A percentile compares a stretch with the other conserved stretches of the same genome.
Conservation (phyloP, 2,888 invertebrate genomes). For the Germaria angustata region DNA sequence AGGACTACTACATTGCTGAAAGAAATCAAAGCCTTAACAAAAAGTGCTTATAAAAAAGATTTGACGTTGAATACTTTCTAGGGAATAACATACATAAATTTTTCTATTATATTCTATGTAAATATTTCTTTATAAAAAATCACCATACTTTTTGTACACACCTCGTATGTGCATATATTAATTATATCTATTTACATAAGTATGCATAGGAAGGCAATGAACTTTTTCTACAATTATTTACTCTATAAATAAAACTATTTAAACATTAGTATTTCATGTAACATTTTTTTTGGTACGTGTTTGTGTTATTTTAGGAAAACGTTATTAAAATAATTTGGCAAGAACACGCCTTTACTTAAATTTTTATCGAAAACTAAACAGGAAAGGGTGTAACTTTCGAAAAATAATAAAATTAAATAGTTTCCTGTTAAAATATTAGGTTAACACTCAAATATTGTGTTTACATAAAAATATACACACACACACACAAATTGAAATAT, state of each 20-base stretch:
- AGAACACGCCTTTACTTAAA: constrained; percentile 50
- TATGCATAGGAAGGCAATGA: constrained; percentile 20
- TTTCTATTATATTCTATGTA: no score
- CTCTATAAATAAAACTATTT: constrained; percentile 27
- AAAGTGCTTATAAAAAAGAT: no score
- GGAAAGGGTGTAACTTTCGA: constrained; percentile 52
- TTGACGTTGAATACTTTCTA: no score
- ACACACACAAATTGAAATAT: neutral
- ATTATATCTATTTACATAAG: neutral
- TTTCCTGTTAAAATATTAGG: constrained; percentile 42
- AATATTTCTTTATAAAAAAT: no score
- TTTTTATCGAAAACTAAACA: constrained; percentile 19
- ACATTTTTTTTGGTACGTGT: neutral
- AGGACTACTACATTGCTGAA: no score
- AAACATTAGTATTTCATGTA: neutral
- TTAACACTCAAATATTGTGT: constrained; percentile 45
- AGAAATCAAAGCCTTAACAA: no score
- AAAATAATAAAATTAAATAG: constrained; percentile 29
- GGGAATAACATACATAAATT: no score
- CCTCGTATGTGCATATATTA: no score
- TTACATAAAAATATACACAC: neutral
- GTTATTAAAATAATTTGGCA: constrained; percentile 48
- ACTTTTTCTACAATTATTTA: constrained; percentile 26
- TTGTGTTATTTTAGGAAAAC: neutral
- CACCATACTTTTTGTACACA: no score